These are phyloP conservation scores for Meleagris gallopavo DNA, from an alignment of 2,113 vertebrate genomes.

Conservation along the genomic window DNA sequence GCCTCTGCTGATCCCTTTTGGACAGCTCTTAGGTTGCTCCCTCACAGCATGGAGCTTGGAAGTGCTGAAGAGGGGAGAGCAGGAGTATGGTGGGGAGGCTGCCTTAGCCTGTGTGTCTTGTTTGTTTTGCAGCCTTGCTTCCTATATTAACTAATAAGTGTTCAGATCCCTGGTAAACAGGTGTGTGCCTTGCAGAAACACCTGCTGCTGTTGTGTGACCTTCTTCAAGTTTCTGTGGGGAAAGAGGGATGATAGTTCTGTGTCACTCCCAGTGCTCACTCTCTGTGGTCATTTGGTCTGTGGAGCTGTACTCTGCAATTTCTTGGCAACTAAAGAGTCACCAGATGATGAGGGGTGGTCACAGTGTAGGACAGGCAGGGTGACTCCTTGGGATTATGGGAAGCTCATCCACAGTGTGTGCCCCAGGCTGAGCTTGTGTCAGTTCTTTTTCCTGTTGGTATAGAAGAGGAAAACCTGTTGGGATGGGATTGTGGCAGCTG, in stretches of 20 bases:
- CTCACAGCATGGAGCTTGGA: accelerated
- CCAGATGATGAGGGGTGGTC: accelerated
- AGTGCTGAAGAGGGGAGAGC: not conserved
- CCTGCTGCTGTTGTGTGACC: not conserved
- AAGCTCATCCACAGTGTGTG: accelerated
- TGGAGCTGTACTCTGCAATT: not conserved
- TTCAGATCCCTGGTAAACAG: not conserved
- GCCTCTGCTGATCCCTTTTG: not conserved
- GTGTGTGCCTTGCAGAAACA: not conserved
- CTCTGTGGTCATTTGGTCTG: accelerated
- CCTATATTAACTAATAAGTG: not conserved
- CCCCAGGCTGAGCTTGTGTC: not conserved
- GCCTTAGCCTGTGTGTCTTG: not conserved
- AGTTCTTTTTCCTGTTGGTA: too few species aligned
- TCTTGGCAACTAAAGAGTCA: not conserved
- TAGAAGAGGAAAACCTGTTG: not conserved
- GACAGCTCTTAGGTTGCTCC: not conserved
- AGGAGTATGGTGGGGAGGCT: not conserved
- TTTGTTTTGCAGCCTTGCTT: not conserved
- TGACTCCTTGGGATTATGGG: not conserved
- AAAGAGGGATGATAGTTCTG: not conserved
- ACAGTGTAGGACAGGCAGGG: not conserved
- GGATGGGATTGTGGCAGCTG: not conserved
- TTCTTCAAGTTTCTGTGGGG: not conserved
- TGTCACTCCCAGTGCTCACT: accelerated